Percentiles rank a stretch among this genome's conserved stretches.
Conservation (phyloP, 2,113 vertebrate species). For the Odontesthes bonariensis region DNA sequence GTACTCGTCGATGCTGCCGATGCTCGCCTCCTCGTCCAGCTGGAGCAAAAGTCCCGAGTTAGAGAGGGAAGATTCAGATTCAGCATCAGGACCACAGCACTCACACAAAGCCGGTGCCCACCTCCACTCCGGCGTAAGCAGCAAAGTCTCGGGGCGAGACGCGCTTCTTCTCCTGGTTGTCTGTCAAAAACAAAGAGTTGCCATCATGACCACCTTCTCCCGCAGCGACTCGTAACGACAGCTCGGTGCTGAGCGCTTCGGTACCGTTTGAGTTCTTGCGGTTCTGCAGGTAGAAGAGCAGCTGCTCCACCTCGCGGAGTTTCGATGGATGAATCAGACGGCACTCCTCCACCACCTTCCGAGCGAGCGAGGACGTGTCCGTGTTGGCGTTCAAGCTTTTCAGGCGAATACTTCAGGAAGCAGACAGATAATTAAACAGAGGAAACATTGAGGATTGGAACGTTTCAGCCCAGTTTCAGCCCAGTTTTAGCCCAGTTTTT, state of each 20-base stretch:
- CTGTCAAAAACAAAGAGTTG: slow-evolving; percentile 39
- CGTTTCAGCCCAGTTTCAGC: too few relatives aligned
- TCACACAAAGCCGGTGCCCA: slow-evolving; percentile 61
- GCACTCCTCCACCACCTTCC: slow-evolving; percentile 94
- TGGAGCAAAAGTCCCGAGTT: slow-evolving; percentile 48
- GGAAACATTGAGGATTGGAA: not conserved
- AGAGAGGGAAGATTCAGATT: too few relatives aligned
- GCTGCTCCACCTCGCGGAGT: slow-evolving; percentile 90
- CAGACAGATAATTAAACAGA: too few relatives aligned
- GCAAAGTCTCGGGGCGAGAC: slow-evolving; percentile 88
- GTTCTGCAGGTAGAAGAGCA: slow-evolving; percentile 93
- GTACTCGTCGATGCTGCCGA: slow-evolving; percentile 92
- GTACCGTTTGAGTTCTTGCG: slow-evolving; percentile 85
- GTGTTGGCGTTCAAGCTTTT: slow-evolving; percentile 93
- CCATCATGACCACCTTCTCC: too few relatives aligned
- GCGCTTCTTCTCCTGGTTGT: slow-evolving; percentile 88
- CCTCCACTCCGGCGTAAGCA: slow-evolving; percentile 92
- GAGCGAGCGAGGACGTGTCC: slow-evolving; percentile 89
- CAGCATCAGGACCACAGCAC: not conserved
- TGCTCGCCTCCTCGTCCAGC: slow-evolving; percentile 93
- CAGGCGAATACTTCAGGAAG: slow-evolving; percentile 87
- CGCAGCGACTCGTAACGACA: too few relatives aligned
- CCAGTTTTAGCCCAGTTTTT: too few relatives aligned
- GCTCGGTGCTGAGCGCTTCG: not conserved
- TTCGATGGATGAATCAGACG: slow-evolving; percentile 92